A percentile compares a stretch with the other conserved stretches of the same genome.
These are phyloP conservation scores for Burhinus bistriatus DNA, from an alignment of 2,113 vertebrate genomes.

Conservation along the genomic window DNA sequence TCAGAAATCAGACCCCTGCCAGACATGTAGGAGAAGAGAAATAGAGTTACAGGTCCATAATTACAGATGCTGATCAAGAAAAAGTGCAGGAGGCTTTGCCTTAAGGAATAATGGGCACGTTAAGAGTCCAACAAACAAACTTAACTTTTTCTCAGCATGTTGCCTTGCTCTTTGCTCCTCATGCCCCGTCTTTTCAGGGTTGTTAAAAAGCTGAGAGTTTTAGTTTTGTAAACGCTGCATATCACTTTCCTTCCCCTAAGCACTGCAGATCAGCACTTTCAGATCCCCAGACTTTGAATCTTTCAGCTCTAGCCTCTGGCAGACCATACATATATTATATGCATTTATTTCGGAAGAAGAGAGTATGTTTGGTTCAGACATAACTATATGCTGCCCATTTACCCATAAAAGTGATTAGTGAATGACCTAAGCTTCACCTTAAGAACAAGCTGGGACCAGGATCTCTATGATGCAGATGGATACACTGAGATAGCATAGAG, in stretches of 20 bases:
- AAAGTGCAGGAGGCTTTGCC: constrained; percentile 32
- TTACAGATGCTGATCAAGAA: constrained; percentile 31
- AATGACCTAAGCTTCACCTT: not conserved
- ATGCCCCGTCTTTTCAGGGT: not conserved
- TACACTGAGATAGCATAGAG: not conserved
- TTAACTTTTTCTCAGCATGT: not conserved
- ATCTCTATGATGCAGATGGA: not conserved
- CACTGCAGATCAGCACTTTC: constrained; percentile 19
- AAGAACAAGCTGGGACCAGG: not conserved
- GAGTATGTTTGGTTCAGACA: not conserved
- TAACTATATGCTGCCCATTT: not conserved
- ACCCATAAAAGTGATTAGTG: not conserved
- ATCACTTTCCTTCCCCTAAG: not conserved
- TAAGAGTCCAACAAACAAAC: constrained; percentile 2
- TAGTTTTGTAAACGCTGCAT: constrained; percentile 4
- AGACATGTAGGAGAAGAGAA: not conserved
- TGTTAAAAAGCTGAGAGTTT: not conserved
- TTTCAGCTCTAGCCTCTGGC: not conserved
- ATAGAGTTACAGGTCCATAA: not conserved
- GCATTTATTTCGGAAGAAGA: not conserved
- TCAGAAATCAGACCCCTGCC: constrained; percentile 40
- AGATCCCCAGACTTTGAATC: not conserved
- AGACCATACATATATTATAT: not conserved
- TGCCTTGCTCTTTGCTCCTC: not conserved
- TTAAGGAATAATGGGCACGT: constrained; percentile 42